Conservation (phyloP, 2,888 invertebrate genomes). For the Protonemura montana region DNA sequence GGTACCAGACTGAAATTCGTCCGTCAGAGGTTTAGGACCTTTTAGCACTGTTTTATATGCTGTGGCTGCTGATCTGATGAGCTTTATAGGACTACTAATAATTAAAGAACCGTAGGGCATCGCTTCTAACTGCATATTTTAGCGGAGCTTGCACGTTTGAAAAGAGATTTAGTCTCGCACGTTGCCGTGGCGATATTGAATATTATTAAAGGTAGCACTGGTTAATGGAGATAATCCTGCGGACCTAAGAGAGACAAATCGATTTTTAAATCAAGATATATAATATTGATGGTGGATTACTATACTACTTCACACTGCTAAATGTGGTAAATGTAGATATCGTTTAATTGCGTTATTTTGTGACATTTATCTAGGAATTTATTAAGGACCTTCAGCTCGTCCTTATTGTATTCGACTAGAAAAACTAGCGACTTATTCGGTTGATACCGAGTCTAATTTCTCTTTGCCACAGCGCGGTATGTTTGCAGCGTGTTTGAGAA, state of each 20-base stretch:
- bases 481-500: too few species aligned
- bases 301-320: too few species aligned
- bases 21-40: not conserved
- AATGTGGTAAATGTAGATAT: too few species aligned
- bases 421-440: too few species aligned
- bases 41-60: not conserved
- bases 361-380: too few species aligned
- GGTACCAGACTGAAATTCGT: not conserved
- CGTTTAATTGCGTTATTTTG: too few species aligned
- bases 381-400: too few species aligned
- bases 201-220: not conserved
- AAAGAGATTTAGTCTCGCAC: not conserved
- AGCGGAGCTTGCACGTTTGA: not conserved
- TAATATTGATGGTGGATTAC: not conserved
- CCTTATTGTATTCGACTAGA: too few species aligned
- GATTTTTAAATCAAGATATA: not conserved
- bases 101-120: not conserved
- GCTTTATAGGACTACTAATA: not conserved
- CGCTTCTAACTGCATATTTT: not conserved
- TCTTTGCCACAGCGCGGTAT: too few species aligned
- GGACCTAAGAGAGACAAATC: not conserved
- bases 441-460: too few species aligned
- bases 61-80: not conserved
- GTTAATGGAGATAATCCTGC: not conserved
- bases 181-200: not conserved